phyloP scores from a whole-genome alignment of 2,888 invertebrate species.

The Epinotia brunnichana region DNA sequence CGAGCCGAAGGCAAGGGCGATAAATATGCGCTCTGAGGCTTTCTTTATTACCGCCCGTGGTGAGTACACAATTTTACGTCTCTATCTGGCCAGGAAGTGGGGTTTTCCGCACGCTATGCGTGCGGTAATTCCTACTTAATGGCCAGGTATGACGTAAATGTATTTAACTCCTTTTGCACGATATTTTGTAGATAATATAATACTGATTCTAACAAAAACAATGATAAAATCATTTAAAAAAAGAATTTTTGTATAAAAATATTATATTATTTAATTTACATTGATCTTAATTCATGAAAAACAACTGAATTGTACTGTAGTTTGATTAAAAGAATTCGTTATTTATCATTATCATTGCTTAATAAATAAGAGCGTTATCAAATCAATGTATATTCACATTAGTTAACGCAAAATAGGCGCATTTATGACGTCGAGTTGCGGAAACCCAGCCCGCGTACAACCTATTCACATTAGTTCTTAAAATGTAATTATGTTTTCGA shows the following conservation, averaged over 20 bases:
- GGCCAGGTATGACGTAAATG: no score
- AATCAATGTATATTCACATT: constrained; percentile 1
- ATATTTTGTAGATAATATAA: not conserved
- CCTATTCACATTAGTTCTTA: constrained; percentile 3
- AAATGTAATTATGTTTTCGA: constrained; percentile 2
- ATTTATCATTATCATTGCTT: constrained; percentile 9
- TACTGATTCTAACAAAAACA: not conserved
- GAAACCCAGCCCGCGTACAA: no score
- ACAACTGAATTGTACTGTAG: constrained; percentile 1
- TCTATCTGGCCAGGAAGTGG: no score
- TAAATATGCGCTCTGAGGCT: no score
- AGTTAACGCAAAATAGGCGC: no score
- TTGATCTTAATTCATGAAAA: not conserved
- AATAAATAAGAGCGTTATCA: not conserved
- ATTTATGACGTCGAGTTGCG: no score
- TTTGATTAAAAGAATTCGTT: not conserved
- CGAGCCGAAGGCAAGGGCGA: no score
- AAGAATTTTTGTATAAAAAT: not conserved
- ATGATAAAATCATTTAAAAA: not conserved
- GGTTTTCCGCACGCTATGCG: no score
- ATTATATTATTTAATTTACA: not conserved
- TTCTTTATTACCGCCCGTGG: no score
- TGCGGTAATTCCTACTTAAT: no score
- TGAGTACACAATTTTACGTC: no score
- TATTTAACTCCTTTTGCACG: constrained; percentile 6